Conservation (phyloP, 2,113 vertebrate species). For the Nycticorax nycticorax region DNA sequence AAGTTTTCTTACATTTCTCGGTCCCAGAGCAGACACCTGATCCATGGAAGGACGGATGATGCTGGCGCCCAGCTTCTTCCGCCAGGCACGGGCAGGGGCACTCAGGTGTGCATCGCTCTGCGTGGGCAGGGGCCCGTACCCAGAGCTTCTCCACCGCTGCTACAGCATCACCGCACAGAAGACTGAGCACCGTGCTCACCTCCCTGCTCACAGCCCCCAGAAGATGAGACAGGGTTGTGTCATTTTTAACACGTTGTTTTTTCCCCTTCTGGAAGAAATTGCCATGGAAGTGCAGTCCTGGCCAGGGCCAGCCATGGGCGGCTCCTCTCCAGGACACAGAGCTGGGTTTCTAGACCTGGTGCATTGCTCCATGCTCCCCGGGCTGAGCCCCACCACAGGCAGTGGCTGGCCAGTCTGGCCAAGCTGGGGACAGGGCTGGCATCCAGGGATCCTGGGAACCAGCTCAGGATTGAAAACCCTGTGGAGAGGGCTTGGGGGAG, state of each 20-base stretch:
- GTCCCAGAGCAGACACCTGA: background rate
- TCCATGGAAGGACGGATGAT: background rate
- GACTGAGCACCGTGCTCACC: background rate
- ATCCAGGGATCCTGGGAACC: background rate
- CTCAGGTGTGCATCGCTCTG: background rate
- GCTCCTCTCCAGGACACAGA: background rate
- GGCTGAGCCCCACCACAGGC: background rate
- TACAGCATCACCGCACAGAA: background rate
- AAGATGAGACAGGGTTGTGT: background rate
- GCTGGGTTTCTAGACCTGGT: fast-evolving
- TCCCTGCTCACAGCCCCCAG: background rate
- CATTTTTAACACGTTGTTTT: background rate
- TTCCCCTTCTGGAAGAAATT: background rate
- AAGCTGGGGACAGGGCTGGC: background rate
- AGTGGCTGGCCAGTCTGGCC: background rate
- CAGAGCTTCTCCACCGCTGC: background rate
- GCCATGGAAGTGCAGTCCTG: background rate
- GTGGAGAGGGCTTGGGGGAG: background rate
- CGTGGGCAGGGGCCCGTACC: fast-evolving
- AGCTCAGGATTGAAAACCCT: background rate
- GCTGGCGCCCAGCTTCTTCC: background rate
- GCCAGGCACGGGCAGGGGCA: background rate
- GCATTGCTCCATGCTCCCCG: background rate
- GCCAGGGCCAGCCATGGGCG: fast-evolving
- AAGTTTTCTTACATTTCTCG: background rate